Percentiles rank a stretch among this genome's conserved stretches.
These are phyloP conservation scores for Machimus atricapillus DNA, from an alignment of 2,888 invertebrate species.

Conservation along the genomic window DNA sequence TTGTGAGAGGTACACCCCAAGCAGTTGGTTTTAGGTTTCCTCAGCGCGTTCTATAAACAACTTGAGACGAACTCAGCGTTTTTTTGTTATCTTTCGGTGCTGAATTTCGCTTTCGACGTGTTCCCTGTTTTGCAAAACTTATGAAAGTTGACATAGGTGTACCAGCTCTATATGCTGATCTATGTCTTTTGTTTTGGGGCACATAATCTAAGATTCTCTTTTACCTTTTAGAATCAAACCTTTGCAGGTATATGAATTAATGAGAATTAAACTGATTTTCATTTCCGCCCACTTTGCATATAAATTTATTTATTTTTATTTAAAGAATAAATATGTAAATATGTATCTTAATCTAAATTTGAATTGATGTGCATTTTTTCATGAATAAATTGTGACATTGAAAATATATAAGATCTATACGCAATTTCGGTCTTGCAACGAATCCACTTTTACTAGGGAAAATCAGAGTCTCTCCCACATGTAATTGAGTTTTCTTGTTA, in stretches of 20 bases:
- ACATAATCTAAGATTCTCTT: background rate
- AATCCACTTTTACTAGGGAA: background rate
- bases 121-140: slow-evolving; percentile 18
- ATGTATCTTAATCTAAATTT: background rate
- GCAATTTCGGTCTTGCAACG: background rate
- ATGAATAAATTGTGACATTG: background rate
- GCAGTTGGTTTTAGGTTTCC: slow-evolving; percentile 6
- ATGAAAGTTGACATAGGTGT: slow-evolving; percentile 20
- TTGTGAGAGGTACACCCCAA: background rate
- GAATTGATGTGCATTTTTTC: background rate
- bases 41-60: slow-evolving; percentile 16
- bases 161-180: slow-evolving; percentile 5
- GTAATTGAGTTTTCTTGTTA: slow-evolving; percentile 48
- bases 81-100: slow-evolving; percentile 23
- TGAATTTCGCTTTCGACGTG: slow-evolving; percentile 16
- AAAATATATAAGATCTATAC: background rate
- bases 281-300: background rate
- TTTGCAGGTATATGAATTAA: background rate
- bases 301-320: too few relatives aligned
- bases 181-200: background rate
- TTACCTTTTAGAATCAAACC: background rate
- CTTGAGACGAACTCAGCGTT: background rate
- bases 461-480: slow-evolving; percentile 7
- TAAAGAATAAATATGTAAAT: too few relatives aligned
- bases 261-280: background rate